Evolutionary conservation across 2,888 invertebrate genomes (phyloP), one percentile per base, ranked within the genome.

Genomic region (Orchesellides sinensis): DNA sequence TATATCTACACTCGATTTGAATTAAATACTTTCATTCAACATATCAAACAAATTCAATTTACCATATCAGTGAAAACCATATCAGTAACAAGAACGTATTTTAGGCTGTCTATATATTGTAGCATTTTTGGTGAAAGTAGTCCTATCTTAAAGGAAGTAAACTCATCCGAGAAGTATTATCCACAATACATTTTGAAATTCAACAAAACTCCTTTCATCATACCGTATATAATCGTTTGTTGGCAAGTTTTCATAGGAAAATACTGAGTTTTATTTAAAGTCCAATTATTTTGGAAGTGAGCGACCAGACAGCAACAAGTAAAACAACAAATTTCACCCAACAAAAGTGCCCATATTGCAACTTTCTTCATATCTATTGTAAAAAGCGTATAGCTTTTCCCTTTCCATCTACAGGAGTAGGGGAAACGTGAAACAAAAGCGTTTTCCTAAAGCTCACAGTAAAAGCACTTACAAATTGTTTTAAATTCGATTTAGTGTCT

Each of bases 381-480:
- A 40, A 10, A 40, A 32, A 32, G n/a, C n/a, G n/a, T n/a, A n/a
- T n/a, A 40, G 40, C 40, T 40, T 40, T 2, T 10, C 14, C 40
- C n/a, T 40, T 10, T 6, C 6, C 10, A 32, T 10, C 14, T 10
- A 49, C 49, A n/a, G 49, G n/a, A 17, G 40, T 1, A 45, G 66
- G 66, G 66, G 66, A 66, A 27, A 66, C 47, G 25, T 66, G 66
- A 45, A 14, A 66, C 66, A 49, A 10, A 52, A 32, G 3, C n/a
- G n/a, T 40, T 40, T 32, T 40, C 40, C 40, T 40, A 2, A n/a
- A n/a, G n/a, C n/a, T n/a, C n/a, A n/a, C n/a, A n/a, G n/a, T 40
- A 8, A 40, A 40, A 40, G 10, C 2, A 2, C 21, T 65, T 65
- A 40, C 8, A 40, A 35, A n/a, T n/a, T n/a, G n/a, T n/a, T n/a